Conservation (phyloP, 92 coral and sea anemone genomes). For the Isaurus tuberculatus region DNA sequence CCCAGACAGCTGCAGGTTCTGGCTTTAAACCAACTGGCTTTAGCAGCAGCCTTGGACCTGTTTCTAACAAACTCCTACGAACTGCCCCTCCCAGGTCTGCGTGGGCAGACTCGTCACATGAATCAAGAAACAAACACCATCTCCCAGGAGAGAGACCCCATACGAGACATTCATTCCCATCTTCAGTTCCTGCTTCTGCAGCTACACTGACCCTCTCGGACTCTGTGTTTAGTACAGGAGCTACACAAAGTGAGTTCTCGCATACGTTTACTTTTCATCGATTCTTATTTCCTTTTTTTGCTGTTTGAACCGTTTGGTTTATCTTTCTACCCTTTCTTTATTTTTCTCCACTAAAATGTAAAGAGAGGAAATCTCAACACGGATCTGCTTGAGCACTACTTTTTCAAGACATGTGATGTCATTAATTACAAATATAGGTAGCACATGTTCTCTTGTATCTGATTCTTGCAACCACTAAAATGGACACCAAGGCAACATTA, state of each 20-base stretch:
- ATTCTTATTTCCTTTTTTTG: background rate
- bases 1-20: background rate
- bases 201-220: conserved; percentile 61
- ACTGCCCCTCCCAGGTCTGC: conserved; percentile 35
- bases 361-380: too few species aligned
- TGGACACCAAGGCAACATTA: too few species aligned
- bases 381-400: too few species aligned
- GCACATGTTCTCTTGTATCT: too few species aligned
- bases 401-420: too few species aligned
- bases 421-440: too few species aligned
- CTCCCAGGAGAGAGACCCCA: background rate
- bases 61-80: background rate
- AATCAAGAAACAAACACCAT: background rate
- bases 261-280: too few species aligned
- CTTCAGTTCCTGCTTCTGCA: conserved; percentile 26
- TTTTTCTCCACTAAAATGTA: too few species aligned
- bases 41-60: background rate
- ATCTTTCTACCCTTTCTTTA: background rate
- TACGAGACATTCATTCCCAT: conserved; percentile 10
- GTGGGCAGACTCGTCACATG: conserved; percentile 42
- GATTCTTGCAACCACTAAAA: too few species aligned
- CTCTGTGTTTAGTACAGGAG: conserved; percentile 56
- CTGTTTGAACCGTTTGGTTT: too few species aligned
- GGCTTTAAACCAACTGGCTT: background rate
- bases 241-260: conserved; percentile 49